Evolutionary conservation across 2,888 invertebrate species (phyloP), one percentile per base, ranked within the genome.

Genomic region (Ethmia dodecea): DNA sequence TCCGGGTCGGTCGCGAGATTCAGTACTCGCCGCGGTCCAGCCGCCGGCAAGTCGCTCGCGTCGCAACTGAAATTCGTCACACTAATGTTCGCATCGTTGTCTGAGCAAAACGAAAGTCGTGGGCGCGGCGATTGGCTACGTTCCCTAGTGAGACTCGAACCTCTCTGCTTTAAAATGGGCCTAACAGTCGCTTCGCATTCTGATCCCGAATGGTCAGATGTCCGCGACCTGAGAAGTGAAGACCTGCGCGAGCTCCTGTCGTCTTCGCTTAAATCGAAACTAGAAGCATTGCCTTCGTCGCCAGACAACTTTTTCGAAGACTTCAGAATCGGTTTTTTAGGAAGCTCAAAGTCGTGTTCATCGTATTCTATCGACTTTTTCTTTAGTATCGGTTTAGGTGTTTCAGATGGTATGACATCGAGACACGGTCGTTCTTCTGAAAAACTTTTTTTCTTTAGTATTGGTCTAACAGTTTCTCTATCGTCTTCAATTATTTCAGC

Each of bases 301-400:
- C 89, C 88, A 15, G 90, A 90, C 57, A 89, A 86, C 59, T 89
- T 91, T 51, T 90, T 90, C 1, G 91, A 89, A 29, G 90, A 88
- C 68, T 95, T 95, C 27, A 95, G 76, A 51, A 95, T 95, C 16
- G 95, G 93, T 59, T 89, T 90, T 55, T 89, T 91, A 0, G 92
- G 92, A 49, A 89, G 88, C 31, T 92, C 92, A 50, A 92, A 93
- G 30, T 91, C 92, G 54, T 89, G 88, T 52, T 93, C 93, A 44
- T 92, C 92, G 28, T 91, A 91, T 57, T 93, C 93, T 43, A 91
- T 92, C 0, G 92, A 92, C 68, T 96, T 95, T 80, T 96, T 96
- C 76, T 96, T 96, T 24, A 96, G 70, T 57, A 96, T 96, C 3
- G 96, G 95, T 69, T 88, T 91, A 0, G 92, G 91, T 22, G 87